A percentile compares a stretch with the other conserved stretches of the same genome.
These are phyloP conservation scores for Hydropsyche betteni DNA, from an alignment of 2,888 invertebrate species.

Conservation along the genomic window DNA sequence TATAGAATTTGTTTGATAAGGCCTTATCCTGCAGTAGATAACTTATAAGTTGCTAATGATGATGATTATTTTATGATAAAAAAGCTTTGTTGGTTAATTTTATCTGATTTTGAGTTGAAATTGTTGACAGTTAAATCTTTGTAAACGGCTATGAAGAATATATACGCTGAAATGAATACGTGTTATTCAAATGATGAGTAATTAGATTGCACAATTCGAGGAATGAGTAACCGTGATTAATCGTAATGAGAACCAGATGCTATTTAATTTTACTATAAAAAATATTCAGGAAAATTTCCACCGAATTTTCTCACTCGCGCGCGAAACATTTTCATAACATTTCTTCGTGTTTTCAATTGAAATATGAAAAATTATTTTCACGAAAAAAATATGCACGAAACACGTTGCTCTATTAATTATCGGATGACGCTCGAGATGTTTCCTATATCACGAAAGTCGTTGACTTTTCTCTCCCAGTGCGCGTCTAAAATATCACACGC, in stretches of 20 bases:
- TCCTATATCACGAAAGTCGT: conserved; percentile 11
- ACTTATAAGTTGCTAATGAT: too few species aligned
- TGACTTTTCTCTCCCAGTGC: conserved; percentile 22
- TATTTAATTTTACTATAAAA: neutral
- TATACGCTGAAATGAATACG: too few species aligned
- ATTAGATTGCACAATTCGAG: too few species aligned
- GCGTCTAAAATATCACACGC: conserved; percentile 13
- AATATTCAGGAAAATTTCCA: neutral
- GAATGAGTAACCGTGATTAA: too few species aligned
- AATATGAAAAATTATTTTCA: neutral
- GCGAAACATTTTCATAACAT: neutral
- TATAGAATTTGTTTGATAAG: too few species aligned
- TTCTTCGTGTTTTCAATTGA: neutral
- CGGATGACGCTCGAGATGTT: conserved; percentile 1
- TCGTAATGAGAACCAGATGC: too few species aligned
- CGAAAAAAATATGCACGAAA: neutral
- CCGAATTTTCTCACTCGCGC: neutral
- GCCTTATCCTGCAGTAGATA: too few species aligned
- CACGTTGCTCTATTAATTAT: neutral
- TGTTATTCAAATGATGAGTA: neutral
- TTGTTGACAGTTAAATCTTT: too few species aligned
- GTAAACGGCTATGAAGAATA: too few species aligned
- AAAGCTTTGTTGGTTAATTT: too few species aligned
- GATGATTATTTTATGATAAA: too few species aligned
- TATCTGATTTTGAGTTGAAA: too few species aligned